Evolutionary conservation across 2,797 vertebrate species (phyloP), one percentile per base, ranked within the genome.

Genomic region (Gobionotothen gibberifrons): DNA sequence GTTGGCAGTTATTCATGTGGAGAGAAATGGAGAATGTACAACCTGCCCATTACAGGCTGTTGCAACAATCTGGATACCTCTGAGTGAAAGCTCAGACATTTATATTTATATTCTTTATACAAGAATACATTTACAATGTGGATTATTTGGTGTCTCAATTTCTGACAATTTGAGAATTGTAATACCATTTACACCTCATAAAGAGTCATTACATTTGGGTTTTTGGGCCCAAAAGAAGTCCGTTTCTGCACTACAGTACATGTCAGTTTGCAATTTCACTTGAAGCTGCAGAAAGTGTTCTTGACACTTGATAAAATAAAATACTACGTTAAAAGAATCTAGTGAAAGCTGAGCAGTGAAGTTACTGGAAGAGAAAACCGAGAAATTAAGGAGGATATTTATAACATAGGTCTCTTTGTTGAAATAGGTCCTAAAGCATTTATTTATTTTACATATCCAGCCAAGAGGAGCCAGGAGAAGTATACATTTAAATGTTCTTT

Each of bases 261-360:
- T 54, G 65, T 69, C 65, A 77, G 56, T 40, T 10, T 49, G 11
- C 13, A 21, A 67, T n/a, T 48, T 72, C 72, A 36, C 9, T 65
- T 60, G 4, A 56, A 75, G 22, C 0, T 19, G 17, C 16, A 48
- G 59, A 60, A 56, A 53, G n/a, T 49, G 3, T 52, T 54, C 55
- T 51, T n/a, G 29, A 59, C 36, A 64, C 44, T 19, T 54, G n/a
- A 68, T 43, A 65, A 32, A 61, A 78, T 8, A 10, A 52, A 69
- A 66, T 69, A 43, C 43, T 54, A 1, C 26, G 58, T 78, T 85
- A 53, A 90, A 87, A 87, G 84, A 84, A 88, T 83, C 52, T 1
- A 42, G 9, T 32, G 29, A 74, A 58, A 71, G 39, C 56, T 36
- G 44, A 68, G 65, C 22, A 73, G 62, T 58, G n/a, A 43, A 63